Percentiles rank a stretch among this genome's conserved stretches.
phyloP scores from a whole-genome alignment of 2,113 vertebrate genomes.

The Calyptomena viridis region DNA sequence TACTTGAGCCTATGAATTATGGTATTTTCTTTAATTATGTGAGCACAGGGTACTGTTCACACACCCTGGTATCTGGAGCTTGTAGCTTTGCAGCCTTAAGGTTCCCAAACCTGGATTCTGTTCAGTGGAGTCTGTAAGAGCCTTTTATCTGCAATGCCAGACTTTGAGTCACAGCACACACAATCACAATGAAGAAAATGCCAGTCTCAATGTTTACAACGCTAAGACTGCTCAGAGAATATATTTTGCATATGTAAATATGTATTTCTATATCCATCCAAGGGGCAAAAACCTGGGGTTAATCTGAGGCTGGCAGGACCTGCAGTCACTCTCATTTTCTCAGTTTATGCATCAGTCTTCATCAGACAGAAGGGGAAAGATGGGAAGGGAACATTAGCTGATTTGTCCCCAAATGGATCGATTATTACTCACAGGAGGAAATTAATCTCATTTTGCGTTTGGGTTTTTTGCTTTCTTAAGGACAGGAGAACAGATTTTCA shows the following conservation, averaged over 20 bases:
- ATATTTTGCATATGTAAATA: not conserved
- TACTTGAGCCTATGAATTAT: not conserved
- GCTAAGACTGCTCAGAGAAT: not conserved
- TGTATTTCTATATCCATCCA: not conserved
- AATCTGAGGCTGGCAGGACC: not conserved
- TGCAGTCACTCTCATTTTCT: not conserved
- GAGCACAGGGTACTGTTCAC: not conserved
- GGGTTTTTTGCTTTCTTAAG: not conserved
- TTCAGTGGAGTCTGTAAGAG: not conserved
- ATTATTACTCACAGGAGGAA: not conserved
- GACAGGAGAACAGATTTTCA: conserved; percentile 14
- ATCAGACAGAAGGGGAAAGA: not conserved
- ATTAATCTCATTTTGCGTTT: not conserved
- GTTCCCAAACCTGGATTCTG: not conserved
- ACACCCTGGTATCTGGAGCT: not conserved
- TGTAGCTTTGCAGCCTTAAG: not conserved
- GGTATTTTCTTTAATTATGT: not conserved
- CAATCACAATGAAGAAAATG: not conserved
- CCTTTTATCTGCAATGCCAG: conserved; percentile 7
- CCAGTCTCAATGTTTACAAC: not conserved
- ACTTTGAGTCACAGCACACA: not conserved
- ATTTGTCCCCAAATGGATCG: not conserved
- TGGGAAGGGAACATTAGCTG: not conserved
- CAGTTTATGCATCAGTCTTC: not conserved
- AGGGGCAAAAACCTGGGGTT: not conserved